phyloP scores from a whole-genome alignment of 2,113 vertebrate genomes.

The Arizona elegans region DNA sequence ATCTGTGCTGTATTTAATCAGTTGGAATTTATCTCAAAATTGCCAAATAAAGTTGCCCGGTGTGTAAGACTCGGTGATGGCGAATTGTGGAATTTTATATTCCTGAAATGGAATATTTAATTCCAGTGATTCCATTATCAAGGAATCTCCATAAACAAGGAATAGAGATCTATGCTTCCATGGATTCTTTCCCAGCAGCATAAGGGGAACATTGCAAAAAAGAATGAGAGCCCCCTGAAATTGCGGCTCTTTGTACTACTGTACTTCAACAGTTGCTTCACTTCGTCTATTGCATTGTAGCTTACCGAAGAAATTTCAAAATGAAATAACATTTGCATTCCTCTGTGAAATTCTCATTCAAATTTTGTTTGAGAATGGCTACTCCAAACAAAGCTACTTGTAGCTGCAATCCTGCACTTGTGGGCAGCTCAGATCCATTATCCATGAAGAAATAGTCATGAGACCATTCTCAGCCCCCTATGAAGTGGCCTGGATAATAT shows the following conservation, averaged over 20 bases:
- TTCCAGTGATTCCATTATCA: slow-evolving; percentile 71
- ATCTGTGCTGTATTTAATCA: neutral
- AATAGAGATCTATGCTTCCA: neutral
- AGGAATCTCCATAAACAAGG: neutral
- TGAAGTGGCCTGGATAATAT: slow-evolving; percentile 69
- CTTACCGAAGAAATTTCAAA: neutral
- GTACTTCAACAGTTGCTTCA: neutral
- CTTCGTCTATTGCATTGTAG: no score
- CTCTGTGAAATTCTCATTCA: slow-evolving; percentile 67
- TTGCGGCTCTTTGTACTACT: neutral
- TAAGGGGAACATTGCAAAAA: neutral
- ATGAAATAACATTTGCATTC: slow-evolving; percentile 65
- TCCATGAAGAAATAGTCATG: slow-evolving; percentile 93
- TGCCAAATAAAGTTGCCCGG: slow-evolving; percentile 80
- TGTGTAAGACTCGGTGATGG: slow-evolving; percentile 73
- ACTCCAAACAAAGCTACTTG: slow-evolving; percentile 84
- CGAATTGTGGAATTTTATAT: slow-evolving; percentile 75
- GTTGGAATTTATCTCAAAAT: slow-evolving; percentile 77
- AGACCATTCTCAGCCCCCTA: slow-evolving; percentile 75
- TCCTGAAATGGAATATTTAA: slow-evolving; percentile 69
- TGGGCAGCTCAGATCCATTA: slow-evolving; percentile 83
- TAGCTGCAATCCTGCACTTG: slow-evolving; percentile 83
- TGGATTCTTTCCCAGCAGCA: neutral
- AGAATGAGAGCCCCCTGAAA: neutral
- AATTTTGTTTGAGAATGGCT: slow-evolving; percentile 76